These are phyloP conservation scores for Eupithecia insigniata DNA, from an alignment of 2,888 invertebrate genomes.

Conservation along the genomic window DNA sequence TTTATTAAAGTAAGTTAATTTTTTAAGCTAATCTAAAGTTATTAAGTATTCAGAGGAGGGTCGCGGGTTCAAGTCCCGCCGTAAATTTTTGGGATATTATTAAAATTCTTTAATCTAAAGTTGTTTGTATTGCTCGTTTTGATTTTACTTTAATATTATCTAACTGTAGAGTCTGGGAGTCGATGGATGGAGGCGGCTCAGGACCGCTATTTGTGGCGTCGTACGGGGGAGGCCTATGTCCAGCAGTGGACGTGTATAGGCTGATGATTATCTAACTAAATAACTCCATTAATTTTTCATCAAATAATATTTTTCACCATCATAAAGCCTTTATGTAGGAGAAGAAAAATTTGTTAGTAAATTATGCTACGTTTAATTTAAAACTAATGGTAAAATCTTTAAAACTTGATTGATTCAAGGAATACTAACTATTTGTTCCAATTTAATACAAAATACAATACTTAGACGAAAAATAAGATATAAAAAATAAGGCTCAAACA, in stretches of 20 bases:
- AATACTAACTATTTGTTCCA: neutral
- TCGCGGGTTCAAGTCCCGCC: too few relatives aligned
- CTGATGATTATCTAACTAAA: too few relatives aligned
- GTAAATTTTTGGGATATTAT: too few relatives aligned
- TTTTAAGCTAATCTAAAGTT: neutral
- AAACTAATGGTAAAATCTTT: neutral
- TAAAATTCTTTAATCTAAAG: too few relatives aligned
- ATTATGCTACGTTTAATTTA: neutral
- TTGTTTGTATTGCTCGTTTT: too few relatives aligned
- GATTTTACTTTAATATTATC: too few relatives aligned
- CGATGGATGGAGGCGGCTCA: too few relatives aligned
- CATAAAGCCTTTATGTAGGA: neutral
- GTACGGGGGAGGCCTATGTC: too few relatives aligned
- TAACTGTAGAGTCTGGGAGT: too few relatives aligned
- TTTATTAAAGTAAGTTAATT: neutral
- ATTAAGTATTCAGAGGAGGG: too few relatives aligned
- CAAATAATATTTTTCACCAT: neutral
- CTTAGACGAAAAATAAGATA: neutral
- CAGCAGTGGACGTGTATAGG: too few relatives aligned
- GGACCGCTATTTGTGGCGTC: too few relatives aligned
- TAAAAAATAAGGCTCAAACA: neutral
- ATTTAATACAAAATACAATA: neutral
- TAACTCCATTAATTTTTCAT: neutral
- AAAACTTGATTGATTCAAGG: neutral
- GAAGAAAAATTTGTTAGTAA: neutral